A percentile compares a stretch with the other conserved stretches of the same genome.
phyloP scores from a whole-genome alignment of 2,888 invertebrate genomes.

The Barypeithes pellucidus region DNA sequence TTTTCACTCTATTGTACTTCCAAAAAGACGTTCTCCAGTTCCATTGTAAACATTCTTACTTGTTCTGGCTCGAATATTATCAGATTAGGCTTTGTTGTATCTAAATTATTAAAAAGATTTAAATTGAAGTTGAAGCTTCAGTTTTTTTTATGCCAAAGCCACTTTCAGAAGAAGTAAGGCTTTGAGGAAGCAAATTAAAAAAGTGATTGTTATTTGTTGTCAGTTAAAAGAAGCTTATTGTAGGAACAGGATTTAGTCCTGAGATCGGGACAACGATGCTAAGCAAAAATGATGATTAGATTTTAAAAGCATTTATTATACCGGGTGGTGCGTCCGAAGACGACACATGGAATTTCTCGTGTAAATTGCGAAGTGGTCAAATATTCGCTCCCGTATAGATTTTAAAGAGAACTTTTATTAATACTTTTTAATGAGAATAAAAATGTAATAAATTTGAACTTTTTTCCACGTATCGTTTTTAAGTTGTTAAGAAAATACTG shows the following conservation, averaged over 20 bases:
- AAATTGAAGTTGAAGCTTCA: background rate
- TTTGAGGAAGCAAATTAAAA: background rate
- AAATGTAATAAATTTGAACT: too few species aligned
- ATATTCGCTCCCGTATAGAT: too few species aligned
- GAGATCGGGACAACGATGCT: background rate
- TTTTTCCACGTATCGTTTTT: too few species aligned
- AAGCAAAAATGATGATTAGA: too few species aligned
- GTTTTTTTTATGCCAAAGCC: background rate
- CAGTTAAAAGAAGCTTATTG: background rate
- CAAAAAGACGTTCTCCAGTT: background rate
- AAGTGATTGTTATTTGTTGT: background rate
- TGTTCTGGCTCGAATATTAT: background rate
- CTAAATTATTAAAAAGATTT: conserved; percentile 8
- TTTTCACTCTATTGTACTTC: conserved; percentile 11
- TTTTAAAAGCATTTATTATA: too few species aligned
- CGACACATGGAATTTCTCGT: too few species aligned
- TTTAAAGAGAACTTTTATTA: too few species aligned
- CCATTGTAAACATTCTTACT: conserved; percentile 9
- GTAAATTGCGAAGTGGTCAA: too few species aligned
- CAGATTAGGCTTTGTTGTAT: background rate
- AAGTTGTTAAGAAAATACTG: too few species aligned
- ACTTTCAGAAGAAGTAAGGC: background rate
- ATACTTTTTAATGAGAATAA: too few species aligned
- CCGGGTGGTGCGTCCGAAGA: too few species aligned
- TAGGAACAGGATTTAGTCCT: background rate